phyloP scores from a whole-genome alignment of 2,888 invertebrate genomes.

The Tiliacea aurago region DNA sequence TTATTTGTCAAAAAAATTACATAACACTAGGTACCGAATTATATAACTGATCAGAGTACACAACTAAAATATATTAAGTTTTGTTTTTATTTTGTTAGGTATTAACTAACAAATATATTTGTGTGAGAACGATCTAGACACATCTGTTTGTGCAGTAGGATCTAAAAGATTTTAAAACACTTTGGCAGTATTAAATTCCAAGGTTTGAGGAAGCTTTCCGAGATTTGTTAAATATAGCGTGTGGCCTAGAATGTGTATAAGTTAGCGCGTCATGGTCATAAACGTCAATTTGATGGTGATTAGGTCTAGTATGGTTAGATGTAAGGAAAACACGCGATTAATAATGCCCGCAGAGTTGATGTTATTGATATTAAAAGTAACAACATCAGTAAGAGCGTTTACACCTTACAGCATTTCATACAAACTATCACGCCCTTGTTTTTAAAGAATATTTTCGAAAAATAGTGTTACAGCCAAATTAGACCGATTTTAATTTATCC shows the following conservation, averaged over 20 bases:
- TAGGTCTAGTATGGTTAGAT: conserved; percentile 5
- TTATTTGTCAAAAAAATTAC: conserved; percentile 9
- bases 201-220: conserved; percentile 52
- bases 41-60: conserved; percentile 1
- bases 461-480: too few species aligned
- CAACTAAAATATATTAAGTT: background rate
- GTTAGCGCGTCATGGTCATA: conserved; percentile 37
- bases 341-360: background rate
- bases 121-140: background rate
- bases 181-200: conserved; percentile 30
- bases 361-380: background rate
- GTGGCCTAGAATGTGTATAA: conserved; percentile 45
- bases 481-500: too few species aligned
- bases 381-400: too few species aligned
- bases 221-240: conserved; percentile 46
- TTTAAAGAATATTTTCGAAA: too few species aligned
- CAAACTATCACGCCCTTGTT: too few species aligned
- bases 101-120: background rate
- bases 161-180: conserved; percentile 22
- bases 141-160: conserved; percentile 5
- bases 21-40: background rate
- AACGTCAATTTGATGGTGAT: conserved; percentile 23
- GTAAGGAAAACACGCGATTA: conserved; percentile 8
- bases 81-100: conserved; percentile 18
- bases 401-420: too few species aligned